Percentiles rank a stretch among this genome's conserved stretches.
Evolutionary conservation across 2,113 vertebrate genomes (phyloP).

Genomic region (Entelurus aequoreus): DNA sequence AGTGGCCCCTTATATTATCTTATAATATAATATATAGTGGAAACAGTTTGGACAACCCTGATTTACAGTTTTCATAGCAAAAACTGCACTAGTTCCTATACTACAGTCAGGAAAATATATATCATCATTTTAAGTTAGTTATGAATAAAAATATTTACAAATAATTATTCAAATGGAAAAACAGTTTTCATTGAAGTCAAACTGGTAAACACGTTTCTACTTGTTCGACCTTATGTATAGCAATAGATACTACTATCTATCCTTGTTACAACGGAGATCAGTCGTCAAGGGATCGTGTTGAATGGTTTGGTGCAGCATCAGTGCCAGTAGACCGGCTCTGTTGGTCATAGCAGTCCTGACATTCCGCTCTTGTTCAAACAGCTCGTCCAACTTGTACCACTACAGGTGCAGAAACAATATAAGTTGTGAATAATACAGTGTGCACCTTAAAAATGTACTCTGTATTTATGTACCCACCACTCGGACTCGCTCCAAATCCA

Average conservation of each 20-base stretch:
- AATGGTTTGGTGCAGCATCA: slow-evolving; percentile 92
- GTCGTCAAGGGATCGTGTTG: slow-evolving; percentile 88
- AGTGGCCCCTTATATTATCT: too few relatives aligned
- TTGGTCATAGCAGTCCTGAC: slow-evolving; percentile 92
- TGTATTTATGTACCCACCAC: slow-evolving; percentile 69
- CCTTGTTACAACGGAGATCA: slow-evolving; percentile 82
- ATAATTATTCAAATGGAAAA: slow-evolving; percentile 37
- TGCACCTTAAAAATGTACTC: too few relatives aligned
- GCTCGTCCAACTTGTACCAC: slow-evolving; percentile 94
- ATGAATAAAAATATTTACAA: slow-evolving; percentile 46
- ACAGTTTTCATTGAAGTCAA: slow-evolving; percentile 11
- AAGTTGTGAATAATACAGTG: background rate
- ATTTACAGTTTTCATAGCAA: slow-evolving; percentile 26
- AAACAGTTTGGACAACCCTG: background rate
- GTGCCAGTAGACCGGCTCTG: slow-evolving; percentile 84
- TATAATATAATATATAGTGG: too few relatives aligned
- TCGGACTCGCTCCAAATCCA: slow-evolving; percentile 86
- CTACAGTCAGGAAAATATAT: slow-evolving; percentile 36
- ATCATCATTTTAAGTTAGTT: slow-evolving; percentile 29
- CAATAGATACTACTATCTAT: slow-evolving; percentile 67
- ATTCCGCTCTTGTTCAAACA: slow-evolving; percentile 91
- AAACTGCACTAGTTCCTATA: slow-evolving; percentile 25
- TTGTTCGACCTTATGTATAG: slow-evolving; percentile 15
- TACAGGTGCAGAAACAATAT: slow-evolving; percentile 34
- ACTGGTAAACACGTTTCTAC: slow-evolving; percentile 1